Percentiles rank a stretch among this genome's conserved stretches.
Conservation (phyloP, 2,797 vertebrate genomes). For the Parauchenoglanis ngamensis region DNA sequence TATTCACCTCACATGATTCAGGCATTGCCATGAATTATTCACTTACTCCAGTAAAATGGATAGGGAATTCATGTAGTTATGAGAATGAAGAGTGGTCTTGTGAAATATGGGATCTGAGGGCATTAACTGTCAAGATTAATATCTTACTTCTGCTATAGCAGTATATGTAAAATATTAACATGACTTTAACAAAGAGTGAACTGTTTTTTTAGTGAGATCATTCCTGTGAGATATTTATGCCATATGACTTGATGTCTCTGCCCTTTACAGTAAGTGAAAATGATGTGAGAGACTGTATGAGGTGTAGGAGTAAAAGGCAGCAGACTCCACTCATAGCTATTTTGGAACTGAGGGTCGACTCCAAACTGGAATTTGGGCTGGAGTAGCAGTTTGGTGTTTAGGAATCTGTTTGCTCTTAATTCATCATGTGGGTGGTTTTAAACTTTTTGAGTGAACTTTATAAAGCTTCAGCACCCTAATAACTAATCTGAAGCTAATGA, state of each 20-base stretch:
- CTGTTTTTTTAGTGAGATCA: slow-evolving; percentile 24
- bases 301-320: neutral
- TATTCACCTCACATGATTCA: neutral
- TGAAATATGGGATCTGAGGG: neutral
- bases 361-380: slow-evolving; percentile 19
- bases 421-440: neutral
- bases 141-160: neutral
- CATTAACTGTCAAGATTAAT: slow-evolving; percentile 20
- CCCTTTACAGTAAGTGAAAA: slow-evolving; percentile 9
- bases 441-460: neutral
- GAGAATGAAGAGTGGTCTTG: neutral
- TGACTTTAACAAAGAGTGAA: neutral
- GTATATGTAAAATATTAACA: neutral
- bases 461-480: slow-evolving; percentile 9
- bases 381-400: slow-evolving; percentile 20
- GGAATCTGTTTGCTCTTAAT: slow-evolving; percentile 42
- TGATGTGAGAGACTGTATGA: neutral
- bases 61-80: neutral
- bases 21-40: slow-evolving; percentile 18
- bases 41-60: neutral
- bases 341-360: slow-evolving; percentile 55
- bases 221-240: slow-evolving; percentile 1
- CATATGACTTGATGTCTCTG: neutral
- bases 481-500: slow-evolving; percentile 14
- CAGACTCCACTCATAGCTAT: slow-evolving; percentile 30